Base-by-base conservation (phyloP, 2,113 vertebrate species). In the Stictonetta naevosa region DNA sequence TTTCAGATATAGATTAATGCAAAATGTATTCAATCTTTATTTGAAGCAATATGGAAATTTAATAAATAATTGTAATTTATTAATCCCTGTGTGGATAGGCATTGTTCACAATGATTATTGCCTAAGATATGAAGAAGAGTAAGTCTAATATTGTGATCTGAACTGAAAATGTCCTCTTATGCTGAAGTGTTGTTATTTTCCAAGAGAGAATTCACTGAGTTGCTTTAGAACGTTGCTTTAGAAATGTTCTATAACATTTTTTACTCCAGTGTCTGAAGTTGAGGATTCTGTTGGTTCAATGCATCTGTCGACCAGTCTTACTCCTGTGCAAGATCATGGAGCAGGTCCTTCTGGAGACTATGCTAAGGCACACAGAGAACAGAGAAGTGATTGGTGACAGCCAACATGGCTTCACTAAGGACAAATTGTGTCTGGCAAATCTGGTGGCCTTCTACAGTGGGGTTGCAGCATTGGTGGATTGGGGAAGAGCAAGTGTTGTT, bases 11-110 rank as follows among this genome's bases (percentile, higher is more conserved):
- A 83, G 23, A 86, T 88, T 95, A 86, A 93, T 92, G 68, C 3
- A 52, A 79, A 92, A 88, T 86, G 1, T 84, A 76, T 68, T 93
- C 80, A 79, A 19, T 62, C n/a, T 87, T 91, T 75, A 94, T 93
- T 79, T 95, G 83, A 87, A 94, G 73, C 48, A 93, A 76, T 96
- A 92, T 76, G 23, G 15, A 76, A 86, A 88, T 84, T 96, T 92
- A 92, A 88, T 74, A 68, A 78, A 84, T 23, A 23, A 90, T 62
- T 88, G 36, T 62, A 91, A 21, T 96, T 94, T 95, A 95, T 91
- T 92, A 83, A 86, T 74, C 67, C 92, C 31, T 71, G 25, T 60
- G 72, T 66, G 42, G 50, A 23, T 83, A 64, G 48, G 29, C 34
- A 75, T 83, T 78, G 48, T 66, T 95, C 42, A 29, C 20, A 4